Percentiles rank a stretch among this genome's conserved stretches.
Evolutionary conservation across 2,113 vertebrate species (phyloP).

Genomic region (Cricetomys ansorgei): DNA sequence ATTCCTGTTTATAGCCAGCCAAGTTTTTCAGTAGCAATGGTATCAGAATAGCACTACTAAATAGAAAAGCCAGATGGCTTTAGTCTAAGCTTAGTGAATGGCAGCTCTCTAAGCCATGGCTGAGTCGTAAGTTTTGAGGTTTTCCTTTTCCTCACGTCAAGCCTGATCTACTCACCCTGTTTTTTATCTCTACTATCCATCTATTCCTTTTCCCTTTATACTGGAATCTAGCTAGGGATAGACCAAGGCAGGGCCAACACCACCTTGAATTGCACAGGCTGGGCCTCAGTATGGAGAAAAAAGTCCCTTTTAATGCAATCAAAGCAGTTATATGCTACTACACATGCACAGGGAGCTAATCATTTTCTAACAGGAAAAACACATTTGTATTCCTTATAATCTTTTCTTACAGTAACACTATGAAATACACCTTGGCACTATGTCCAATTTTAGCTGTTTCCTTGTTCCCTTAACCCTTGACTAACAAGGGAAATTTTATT

Average conservation of each 20-base stretch:
- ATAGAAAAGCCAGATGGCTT: constrained; percentile 15
- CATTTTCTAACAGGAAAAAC: not conserved
- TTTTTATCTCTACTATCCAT: not conserved
- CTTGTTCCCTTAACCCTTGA: not conserved
- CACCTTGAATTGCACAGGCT: not conserved
- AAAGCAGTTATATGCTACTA: not conserved
- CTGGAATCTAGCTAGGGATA: not conserved
- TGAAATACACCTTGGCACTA: not conserved
- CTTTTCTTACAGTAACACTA: not conserved
- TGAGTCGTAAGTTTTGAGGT: not conserved
- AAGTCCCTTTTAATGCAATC: not conserved
- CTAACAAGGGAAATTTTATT: no score
- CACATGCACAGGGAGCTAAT: not conserved
- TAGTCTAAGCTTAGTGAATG: not conserved
- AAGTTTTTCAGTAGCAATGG: constrained; percentile 20
- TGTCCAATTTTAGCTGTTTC: not conserved
- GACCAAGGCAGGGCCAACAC: not conserved
- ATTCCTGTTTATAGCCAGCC: not conserved
- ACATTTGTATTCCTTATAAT: not conserved
- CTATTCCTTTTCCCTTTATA: constrained; percentile 20
- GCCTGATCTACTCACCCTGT: not conserved
- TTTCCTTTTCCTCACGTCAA: not conserved
- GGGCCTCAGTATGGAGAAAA: not conserved
- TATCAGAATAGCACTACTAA: constrained; percentile 21
- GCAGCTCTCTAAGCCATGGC: not conserved